Percentiles rank a stretch among this genome's conserved stretches.
Conservation (phyloP, 1,140 invertebrate species). For the Hycleus phaleratus region DNA sequence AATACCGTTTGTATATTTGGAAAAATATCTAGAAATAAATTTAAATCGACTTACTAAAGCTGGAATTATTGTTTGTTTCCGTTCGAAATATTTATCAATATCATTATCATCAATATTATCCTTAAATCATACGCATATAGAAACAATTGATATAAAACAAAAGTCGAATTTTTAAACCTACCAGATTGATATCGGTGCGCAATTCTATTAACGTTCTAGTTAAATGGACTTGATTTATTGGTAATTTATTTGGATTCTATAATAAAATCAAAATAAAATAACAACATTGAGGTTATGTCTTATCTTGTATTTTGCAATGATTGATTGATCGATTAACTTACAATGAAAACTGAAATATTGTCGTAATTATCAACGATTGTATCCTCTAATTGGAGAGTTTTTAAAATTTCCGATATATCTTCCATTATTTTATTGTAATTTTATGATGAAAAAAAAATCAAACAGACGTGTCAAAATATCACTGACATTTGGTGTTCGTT, state of each 20-base stretch:
- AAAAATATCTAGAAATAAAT: not conserved
- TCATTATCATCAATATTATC: conserved; percentile 1
- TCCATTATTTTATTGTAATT: too few species aligned
- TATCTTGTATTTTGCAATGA: not conserved
- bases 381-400: conserved; percentile 1
- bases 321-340: conserved; percentile 5
- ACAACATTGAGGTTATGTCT: not conserved
- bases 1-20: too few species aligned
- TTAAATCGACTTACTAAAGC: conserved; percentile 22
- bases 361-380: conserved; percentile 14
- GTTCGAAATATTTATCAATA: conserved; percentile 19
- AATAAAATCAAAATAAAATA: conserved; percentile 2
- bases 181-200: conserved; percentile 9
- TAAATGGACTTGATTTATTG: conserved; percentile 31
- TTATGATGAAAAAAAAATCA: too few species aligned
- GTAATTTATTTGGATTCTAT: conserved; percentile 33
- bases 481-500: too few species aligned
- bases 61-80: conserved; percentile 26
- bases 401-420: conserved; percentile 12
- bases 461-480: too few species aligned
- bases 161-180: not conserved
- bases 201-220: conserved; percentile 22
- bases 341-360: conserved; percentile 24
- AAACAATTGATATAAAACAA: too few species aligned
- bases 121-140: not conserved